Conservation (phyloP, 2,797 vertebrate genomes). For the Apogon talboti region DNA sequence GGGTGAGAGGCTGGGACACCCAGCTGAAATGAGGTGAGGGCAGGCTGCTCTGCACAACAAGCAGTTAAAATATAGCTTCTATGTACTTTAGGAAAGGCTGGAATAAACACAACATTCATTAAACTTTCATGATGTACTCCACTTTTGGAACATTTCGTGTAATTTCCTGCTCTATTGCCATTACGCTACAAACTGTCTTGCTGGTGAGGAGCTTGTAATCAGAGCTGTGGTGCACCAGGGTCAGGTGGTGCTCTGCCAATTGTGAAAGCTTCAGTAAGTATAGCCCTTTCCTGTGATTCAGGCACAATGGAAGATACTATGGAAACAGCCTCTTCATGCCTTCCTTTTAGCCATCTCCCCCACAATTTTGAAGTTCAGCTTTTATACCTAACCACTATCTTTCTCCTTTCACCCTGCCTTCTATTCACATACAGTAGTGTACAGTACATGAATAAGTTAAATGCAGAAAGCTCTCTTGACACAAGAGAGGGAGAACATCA, state of each 20-base stretch:
- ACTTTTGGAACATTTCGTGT: conserved; percentile 47
- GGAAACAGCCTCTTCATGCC: conserved; percentile 60
- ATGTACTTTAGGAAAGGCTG: conserved; percentile 28
- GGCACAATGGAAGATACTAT: conserved; percentile 51
- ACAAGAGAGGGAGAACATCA: conserved; percentile 60
- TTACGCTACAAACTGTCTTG: conserved; percentile 49
- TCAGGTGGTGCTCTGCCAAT: conserved; percentile 57
- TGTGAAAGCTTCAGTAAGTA: conserved; percentile 52
- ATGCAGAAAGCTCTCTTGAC: conserved; percentile 77
- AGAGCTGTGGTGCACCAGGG: conserved; percentile 46
- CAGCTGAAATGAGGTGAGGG: conserved; percentile 56
- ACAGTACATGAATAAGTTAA: conserved; percentile 82
- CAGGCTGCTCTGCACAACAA: conserved; percentile 17
- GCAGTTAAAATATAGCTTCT: conserved; percentile 43
- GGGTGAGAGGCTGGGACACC: conserved; percentile 50
- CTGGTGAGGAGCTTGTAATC: conserved; percentile 45
- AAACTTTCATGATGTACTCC: conserved; percentile 50
- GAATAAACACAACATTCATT: conserved; percentile 46
- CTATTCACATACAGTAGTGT: conserved; percentile 63
- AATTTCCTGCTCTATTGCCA: conserved; percentile 28
- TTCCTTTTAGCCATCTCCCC: conserved; percentile 58
- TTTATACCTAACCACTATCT: conserved; percentile 68
- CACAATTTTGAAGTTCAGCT: conserved; percentile 68
- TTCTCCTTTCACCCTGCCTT: conserved; percentile 63
- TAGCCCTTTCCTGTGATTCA: conserved; percentile 52